phyloP scores from a whole-genome alignment of 2,113 vertebrate species.

The Irena cyanogastra region DNA sequence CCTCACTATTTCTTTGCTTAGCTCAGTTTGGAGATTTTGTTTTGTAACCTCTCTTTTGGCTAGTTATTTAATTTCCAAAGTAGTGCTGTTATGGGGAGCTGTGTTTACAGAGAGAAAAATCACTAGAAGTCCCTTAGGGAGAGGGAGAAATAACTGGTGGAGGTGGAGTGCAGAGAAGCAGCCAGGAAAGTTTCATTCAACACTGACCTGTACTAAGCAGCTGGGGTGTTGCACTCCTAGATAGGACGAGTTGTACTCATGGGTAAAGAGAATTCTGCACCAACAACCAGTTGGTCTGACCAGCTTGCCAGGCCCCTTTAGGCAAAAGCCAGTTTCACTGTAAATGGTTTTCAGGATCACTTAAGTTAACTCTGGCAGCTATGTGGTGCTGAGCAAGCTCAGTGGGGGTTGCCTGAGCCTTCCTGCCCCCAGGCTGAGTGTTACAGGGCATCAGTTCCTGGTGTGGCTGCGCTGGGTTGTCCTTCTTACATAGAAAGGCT shows the following conservation, averaged over 20 bases:
- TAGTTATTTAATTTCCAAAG: not conserved
- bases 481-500: not conserved
- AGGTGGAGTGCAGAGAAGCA: not conserved
- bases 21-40: not conserved
- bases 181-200: not conserved
- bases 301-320: not conserved
- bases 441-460: not conserved
- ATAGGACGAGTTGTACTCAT: not conserved
- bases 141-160: not conserved
- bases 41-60: not conserved
- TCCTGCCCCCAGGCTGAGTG: not conserved
- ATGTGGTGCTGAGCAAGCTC: rapidly evolving
- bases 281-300: not conserved
- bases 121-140: not conserved
- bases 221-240: not conserved
- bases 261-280: not conserved
- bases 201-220: not conserved
- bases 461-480: not conserved
- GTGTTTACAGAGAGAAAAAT: not conserved
- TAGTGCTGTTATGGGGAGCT: not conserved
- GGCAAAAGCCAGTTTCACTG: not conserved
- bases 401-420: not conserved
- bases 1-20: not conserved
- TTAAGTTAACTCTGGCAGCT: not conserved
- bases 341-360: not conserved